These are phyloP conservation scores for Chironex yamaguchii DNA, from an alignment of 30 jellyfish, hydroid and myxozoan genomes.

Conservation along the genomic window DNA sequence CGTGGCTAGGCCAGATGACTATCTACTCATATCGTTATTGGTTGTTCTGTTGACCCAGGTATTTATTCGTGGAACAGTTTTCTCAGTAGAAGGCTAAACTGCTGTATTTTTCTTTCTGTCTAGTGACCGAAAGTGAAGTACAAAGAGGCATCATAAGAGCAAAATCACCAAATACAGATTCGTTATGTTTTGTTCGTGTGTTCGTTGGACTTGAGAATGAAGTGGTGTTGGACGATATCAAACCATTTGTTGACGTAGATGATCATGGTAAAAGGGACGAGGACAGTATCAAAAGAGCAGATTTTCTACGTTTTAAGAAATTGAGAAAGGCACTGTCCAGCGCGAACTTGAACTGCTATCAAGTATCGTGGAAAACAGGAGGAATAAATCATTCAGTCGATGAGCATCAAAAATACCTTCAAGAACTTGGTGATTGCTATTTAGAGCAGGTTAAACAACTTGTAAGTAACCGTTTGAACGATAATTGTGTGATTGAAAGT, in stretches of 20 bases:
- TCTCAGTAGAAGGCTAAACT: neutral
- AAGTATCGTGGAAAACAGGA: neutral
- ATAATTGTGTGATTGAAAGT: neutral
- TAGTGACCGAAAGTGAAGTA: neutral
- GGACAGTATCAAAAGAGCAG: neutral
- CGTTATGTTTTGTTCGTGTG: neutral
- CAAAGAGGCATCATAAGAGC: neutral
- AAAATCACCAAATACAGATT: neutral
- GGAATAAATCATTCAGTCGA: neutral
- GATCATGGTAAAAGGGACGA: neutral
- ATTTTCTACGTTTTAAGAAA: neutral
- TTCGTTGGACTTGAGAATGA: neutral
- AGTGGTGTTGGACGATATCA: neutral
- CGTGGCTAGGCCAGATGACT: too few species aligned
- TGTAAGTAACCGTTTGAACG: neutral
- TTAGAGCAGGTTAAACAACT: neutral
- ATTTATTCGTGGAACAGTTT: too few species aligned
- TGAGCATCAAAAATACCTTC: neutral
- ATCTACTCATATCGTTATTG: too few species aligned
- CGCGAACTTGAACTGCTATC: neutral
- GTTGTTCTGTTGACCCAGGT: too few species aligned
- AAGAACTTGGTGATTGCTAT: neutral
- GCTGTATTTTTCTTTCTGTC: neutral
- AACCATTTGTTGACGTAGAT: neutral
- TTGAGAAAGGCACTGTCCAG: neutral